Evolutionary conservation across 2,888 invertebrate genomes (phyloP).

Genomic region (Scaptomyza cyrtandrae): DNA sequence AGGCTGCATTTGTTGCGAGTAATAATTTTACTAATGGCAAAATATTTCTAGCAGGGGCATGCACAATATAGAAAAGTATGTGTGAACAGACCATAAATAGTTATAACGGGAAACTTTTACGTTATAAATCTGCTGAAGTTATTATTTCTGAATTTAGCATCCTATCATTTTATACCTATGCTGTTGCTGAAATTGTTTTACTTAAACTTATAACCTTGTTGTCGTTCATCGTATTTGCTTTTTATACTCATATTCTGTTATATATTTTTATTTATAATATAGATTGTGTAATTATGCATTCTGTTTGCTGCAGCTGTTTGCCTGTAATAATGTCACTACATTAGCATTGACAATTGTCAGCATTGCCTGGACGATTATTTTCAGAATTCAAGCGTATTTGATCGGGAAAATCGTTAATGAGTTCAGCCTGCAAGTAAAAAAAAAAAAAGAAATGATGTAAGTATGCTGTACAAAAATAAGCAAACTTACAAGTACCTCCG

Average conservation of each 20-base stretch:
- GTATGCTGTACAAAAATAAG: not conserved
- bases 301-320: slow-evolving; percentile 38
- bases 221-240: slow-evolving; percentile 52
- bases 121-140: slow-evolving; percentile 49
- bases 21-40: slow-evolving; percentile 72
- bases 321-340: slow-evolving; percentile 69
- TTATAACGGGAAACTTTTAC: slow-evolving; percentile 45
- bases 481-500: slow-evolving; percentile 86
- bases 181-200: slow-evolving; percentile 72
- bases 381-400: slow-evolving; percentile 94
- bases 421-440: slow-evolving; percentile 88
- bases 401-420: slow-evolving; percentile 99
- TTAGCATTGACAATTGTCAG: slow-evolving; percentile 91
- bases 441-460: slow-evolving; percentile 1
- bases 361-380: slow-evolving; percentile 89
- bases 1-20: slow-evolving; percentile 58
- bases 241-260: slow-evolving; percentile 50
- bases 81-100: slow-evolving; percentile 30
- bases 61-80: slow-evolving; percentile 48
- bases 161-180: slow-evolving; percentile 65
- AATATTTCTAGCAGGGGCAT: slow-evolving; percentile 63
- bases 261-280: slow-evolving; percentile 68
- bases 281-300: slow-evolving; percentile 65
- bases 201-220: slow-evolving; percentile 59
- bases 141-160: slow-evolving; percentile 59